Evolutionary conservation across 2,797 vertebrate genomes (phyloP), one percentile per base, ranked within the genome.

Genomic region (Pangasius djambal): DNA sequence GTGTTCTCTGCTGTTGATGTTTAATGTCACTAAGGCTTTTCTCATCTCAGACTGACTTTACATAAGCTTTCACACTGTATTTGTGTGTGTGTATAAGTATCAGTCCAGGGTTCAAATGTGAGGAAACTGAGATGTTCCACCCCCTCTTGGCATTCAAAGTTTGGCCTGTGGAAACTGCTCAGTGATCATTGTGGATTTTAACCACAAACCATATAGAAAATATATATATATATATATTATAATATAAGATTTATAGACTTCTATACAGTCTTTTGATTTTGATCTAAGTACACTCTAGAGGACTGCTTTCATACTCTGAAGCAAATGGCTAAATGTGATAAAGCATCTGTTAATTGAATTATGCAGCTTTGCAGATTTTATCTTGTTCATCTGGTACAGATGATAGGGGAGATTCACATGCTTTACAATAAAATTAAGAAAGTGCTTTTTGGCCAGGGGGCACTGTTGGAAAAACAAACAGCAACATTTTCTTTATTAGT

Each of bases 21-120:
- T 95, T 95, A 95, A 95, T 95, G 94, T 96, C 94, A 95, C 92
- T 91, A 90, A 92, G 92, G 90, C 91, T 92, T 94, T 94, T 92
- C 92, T 94, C 88, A 90, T 81, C 85, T 87, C 84, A 91, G 81
- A 89, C 79, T 86, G 88, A 87, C 92, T 93, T 94, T 92, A 92
- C 91, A 92, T 91, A 93, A 89, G 88, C 91, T 92, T 88, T 88
- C 90, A 91, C 86, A 92, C 20, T 67, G 57, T 59, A 55, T 81
- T 57, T 82, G 84, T 78, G 34, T 40, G 16, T 59, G 31, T 40
- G 44, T 63, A 69, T 16, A 57, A 63, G 57, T 78, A 88, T 89
- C 87, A 72, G 84, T 65, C 72, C 63, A 6, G 78, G 83, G 40
- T n/a, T 44, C 48, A 55, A 65, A 61, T 85, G 85, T 89, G 87